Evolutionary conservation across 64 coral and sea anemone genomes (phyloP).

Genomic region (Porites lutea): DNA sequence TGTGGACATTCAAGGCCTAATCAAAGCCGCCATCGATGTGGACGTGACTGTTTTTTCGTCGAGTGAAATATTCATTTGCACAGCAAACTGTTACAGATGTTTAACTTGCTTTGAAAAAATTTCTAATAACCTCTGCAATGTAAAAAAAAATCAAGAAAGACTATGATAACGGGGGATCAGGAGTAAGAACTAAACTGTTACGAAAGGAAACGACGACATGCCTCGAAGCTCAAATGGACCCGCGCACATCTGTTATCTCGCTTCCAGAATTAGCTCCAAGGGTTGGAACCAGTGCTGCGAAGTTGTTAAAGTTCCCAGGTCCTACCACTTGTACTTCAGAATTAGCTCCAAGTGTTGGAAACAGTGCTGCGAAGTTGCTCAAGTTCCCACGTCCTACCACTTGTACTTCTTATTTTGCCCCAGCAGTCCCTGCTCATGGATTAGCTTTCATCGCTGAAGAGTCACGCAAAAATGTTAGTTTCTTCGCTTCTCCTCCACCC

Average conservation of each 20-base stretch:
- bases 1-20: slow-evolving; percentile 27
- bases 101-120: neutral
- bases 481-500: neutral
- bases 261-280: too few species aligned
- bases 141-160: slow-evolving; percentile 18
- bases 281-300: too few species aligned
- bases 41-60: slow-evolving; percentile 2
- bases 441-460: too few species aligned
- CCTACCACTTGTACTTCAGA: too few species aligned
- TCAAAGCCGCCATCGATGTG: slow-evolving; percentile 19
- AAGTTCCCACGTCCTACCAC: too few species aligned
- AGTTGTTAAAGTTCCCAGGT: too few species aligned
- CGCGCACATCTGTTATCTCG: neutral
- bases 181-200: neutral
- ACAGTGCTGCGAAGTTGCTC: too few species aligned
- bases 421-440: neutral
- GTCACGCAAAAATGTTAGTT: too few species aligned
- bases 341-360: too few species aligned
- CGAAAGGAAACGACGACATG: neutral
- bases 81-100: neutral
- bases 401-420: slow-evolving; percentile 51
- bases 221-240: neutral
- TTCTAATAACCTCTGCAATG: neutral
- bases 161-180: neutral
- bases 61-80: slow-evolving; percentile 54